phyloP scores from a whole-genome alignment of 2,797 vertebrate genomes.

The Characodon lateralis region DNA sequence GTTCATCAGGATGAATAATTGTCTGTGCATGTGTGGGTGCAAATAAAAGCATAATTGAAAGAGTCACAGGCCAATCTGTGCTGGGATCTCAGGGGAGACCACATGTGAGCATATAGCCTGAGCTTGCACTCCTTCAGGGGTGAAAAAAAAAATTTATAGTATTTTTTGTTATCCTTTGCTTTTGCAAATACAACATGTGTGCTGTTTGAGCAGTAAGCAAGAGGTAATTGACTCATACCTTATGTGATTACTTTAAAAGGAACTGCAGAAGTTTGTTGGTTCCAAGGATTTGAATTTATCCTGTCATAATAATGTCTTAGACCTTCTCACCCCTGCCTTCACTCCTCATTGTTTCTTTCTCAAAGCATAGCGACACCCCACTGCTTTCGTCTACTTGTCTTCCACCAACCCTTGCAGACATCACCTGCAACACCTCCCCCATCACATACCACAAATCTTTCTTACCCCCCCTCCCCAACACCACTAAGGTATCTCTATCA shows the following conservation, averaged over 20 bases:
- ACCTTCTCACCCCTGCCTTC: constrained; percentile 18
- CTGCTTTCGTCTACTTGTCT: constrained; percentile 50
- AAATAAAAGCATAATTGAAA: constrained; percentile 15
- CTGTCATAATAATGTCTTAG: constrained; percentile 21
- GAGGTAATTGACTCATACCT: not conserved
- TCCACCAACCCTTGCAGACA: constrained; percentile 19
- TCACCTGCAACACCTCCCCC: constrained; percentile 19
- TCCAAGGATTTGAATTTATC: constrained; percentile 23
- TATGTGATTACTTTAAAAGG: not conserved
- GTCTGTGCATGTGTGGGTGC: constrained; percentile 26
- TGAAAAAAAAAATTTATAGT: not conserved
- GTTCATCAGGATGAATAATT: constrained; percentile 27
- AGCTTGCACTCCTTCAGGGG: constrained; percentile 6
- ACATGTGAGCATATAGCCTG: constrained; percentile 26
- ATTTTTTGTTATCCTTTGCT: constrained; percentile 15
- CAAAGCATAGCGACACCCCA: constrained; percentile 38
- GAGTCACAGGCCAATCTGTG: constrained; percentile 55
- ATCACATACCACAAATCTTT: constrained; percentile 9
- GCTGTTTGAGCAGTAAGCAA: not conserved
- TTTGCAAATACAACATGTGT: constrained; percentile 10
- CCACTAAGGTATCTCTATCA: constrained; percentile 23
- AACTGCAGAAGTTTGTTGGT: not conserved
- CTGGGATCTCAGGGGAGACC: constrained; percentile 35
- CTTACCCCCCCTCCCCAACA: not conserved
- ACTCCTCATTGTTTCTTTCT: constrained; percentile 41